Percentiles rank a stretch among this genome's conserved stretches.
These are phyloP conservation scores for Drosophila kambysellisi DNA, from an alignment of 2,888 invertebrate genomes.

Conservation along the genomic window DNA sequence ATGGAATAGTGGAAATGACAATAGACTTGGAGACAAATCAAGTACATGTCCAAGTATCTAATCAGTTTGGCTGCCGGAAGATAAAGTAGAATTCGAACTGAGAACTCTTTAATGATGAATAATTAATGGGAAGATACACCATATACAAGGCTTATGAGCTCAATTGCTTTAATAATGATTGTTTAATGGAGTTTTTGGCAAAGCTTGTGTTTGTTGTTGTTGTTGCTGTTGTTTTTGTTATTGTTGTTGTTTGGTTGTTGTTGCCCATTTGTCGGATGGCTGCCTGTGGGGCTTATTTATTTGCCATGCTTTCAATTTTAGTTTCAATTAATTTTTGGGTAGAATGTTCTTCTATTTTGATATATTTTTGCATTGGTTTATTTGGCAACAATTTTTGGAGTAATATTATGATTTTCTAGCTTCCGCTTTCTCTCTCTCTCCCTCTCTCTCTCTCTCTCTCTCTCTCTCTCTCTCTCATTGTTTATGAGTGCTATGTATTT, in stretches of 20 bases:
- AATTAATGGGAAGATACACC: not conserved
- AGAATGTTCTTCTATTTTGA: conserved; percentile 1
- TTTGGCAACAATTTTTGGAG: conserved; percentile 24
- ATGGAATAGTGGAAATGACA: not conserved
- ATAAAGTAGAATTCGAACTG: not conserved
- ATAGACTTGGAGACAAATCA: not conserved
- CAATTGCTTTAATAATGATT: not conserved
- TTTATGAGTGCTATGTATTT: conserved; percentile 55
- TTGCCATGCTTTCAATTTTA: conserved; percentile 42
- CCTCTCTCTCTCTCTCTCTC: not conserved
- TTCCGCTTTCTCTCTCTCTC: not conserved
- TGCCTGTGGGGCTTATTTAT: conserved; percentile 38
- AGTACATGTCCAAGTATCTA: not conserved
- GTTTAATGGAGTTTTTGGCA: not conserved
- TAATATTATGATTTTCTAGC: conserved; percentile 10
- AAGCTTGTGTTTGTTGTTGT: not conserved
- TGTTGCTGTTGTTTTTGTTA: conserved; percentile 1
- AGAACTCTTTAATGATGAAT: not conserved
- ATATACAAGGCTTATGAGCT: not conserved
- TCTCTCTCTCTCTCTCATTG: not conserved
- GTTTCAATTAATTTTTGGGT: conserved; percentile 45
- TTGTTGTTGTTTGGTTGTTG: not conserved
- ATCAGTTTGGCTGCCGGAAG: not conserved
- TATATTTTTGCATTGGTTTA: conserved; percentile 11
- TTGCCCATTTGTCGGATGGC: not conserved